phyloP scores from a whole-genome alignment of 2,113 vertebrate genomes.

The Panthera leo region DNA sequence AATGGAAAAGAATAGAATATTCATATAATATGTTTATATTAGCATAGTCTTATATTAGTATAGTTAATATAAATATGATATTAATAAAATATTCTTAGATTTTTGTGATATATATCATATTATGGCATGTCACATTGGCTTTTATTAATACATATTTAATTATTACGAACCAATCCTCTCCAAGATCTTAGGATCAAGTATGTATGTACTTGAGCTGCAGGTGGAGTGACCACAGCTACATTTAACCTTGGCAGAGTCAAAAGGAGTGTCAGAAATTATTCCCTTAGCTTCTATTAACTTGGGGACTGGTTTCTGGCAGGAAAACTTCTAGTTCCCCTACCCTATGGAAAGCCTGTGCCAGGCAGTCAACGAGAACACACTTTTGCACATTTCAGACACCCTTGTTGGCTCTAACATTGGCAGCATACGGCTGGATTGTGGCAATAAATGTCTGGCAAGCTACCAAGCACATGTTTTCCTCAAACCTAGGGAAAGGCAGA shows the following conservation, averaged over 20 bases:
- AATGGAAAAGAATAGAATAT: background rate
- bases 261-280: background rate
- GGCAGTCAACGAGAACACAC: background rate
- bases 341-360: background rate
- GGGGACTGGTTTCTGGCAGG: background rate
- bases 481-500: background rate
- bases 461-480: background rate
- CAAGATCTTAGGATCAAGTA: background rate
- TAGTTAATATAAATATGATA: background rate
- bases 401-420: constrained; percentile 7
- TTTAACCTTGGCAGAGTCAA: background rate
- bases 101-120: background rate
- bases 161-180: background rate
- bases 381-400: constrained; percentile 30
- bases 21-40: background rate
- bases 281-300: background rate
- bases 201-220: background rate
- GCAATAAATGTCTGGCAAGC: background rate
- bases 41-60: background rate
- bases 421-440: background rate
- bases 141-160: background rate
- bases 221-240: background rate
- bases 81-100: background rate
- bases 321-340: background rate
- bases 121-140: background rate